Base-by-base conservation (phyloP, 2,888 invertebrate species). In the Phanerotoma sp. region DNA sequence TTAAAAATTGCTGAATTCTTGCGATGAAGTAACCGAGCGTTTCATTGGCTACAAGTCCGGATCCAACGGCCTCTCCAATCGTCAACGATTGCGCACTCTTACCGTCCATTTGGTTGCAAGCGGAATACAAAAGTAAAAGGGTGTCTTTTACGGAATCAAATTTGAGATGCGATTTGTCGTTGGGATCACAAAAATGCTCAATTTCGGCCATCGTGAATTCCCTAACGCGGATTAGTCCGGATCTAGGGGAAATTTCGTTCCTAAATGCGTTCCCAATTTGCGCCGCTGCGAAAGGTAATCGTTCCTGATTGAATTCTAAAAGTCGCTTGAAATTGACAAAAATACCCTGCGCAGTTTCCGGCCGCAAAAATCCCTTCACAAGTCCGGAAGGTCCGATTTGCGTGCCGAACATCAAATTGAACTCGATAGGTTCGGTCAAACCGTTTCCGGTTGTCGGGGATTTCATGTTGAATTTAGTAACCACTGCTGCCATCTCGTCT, bases 171-270 rank as follows among this genome's bases (percentile, higher is more conserved):
- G 83, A 83, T 73, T 98, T 97, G 66, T 89, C 83, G 1, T 70
- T 77, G 0, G 96, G 94, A 79, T 99, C 97, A 78, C 97, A 96
- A 77, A 99, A 99, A 79, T 99, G 97, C 78, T 99, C 99, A 68
- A 99, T 99, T 81, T 99, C 99, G 57, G 96, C 97, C 98, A 99
- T 98, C 0, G 97, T 98, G 74, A 99, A 99, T 77, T 99, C 99
- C 70, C 97, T 86, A 1, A 98, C 96, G 69, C 98, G 83, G 40
- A 98, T 88, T 9, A 98, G 81, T 1, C 98, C 98, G 61, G 96
- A 95, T 57, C 99, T 83, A 2, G 99, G 99, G 0, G 99, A 99
- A 68, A 99, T 99, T 82, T 99, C 99, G 81, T 99, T 99, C 65
- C 99, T 86, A 77, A 99, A 99, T 1, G 99, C 91, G 75, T 93